A percentile compares a stretch with the other conserved stretches of the same genome.
Conservation (phyloP, 2,113 vertebrate species). For the Burhinus oedicnemus region DNA sequence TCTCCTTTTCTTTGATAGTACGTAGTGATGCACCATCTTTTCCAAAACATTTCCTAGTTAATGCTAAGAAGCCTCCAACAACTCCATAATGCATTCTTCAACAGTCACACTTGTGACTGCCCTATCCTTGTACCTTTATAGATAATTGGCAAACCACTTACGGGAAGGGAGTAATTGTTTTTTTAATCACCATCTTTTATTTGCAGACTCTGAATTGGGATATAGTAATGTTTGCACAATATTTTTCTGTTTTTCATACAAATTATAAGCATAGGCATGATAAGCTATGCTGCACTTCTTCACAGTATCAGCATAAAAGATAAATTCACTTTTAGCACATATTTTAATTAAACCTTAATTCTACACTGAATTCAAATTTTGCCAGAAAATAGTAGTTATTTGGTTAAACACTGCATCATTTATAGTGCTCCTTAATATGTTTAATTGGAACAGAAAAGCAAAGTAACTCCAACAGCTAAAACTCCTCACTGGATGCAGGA, state of each 20-base stretch:
- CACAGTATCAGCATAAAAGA: background rate
- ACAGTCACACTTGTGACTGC: background rate
- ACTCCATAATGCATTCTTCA: background rate
- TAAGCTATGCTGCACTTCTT: background rate
- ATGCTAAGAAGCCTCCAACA: background rate
- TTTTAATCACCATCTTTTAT: background rate
- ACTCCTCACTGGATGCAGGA: background rate
- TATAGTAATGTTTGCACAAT: background rate
- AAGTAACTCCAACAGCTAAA: background rate
- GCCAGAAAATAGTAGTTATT: background rate
- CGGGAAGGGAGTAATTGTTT: background rate
- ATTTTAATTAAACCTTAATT: background rate
- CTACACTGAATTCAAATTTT: background rate
- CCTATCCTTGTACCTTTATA: background rate
- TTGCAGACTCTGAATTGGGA: background rate
- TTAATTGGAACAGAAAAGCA: background rate
- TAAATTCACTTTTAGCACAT: background rate
- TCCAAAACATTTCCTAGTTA: background rate
- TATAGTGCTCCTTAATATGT: background rate
- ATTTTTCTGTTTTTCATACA: background rate
- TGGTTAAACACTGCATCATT: background rate
- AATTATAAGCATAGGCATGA: background rate
- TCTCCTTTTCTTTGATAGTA: background rate
- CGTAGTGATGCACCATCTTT: background rate
- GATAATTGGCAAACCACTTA: slow-evolving; percentile 31